These are phyloP conservation scores for Andrena camellia DNA, from an alignment of 2,888 invertebrate genomes.

Conservation along the genomic window DNA sequence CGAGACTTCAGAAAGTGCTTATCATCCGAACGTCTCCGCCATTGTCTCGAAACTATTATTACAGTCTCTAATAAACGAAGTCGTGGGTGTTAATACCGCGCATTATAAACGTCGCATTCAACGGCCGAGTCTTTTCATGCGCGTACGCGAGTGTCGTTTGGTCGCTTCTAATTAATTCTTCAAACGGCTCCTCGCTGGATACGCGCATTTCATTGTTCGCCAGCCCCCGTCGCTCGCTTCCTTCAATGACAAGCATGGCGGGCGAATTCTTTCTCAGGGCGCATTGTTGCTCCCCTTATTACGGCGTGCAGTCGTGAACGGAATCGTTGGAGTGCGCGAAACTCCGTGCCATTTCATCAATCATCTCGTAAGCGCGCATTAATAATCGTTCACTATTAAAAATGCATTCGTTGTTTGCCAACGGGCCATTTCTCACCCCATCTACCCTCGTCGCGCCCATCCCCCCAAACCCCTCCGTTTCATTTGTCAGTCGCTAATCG, in stretches of 20 bases:
- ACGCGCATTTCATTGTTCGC: conserved; percentile 33
- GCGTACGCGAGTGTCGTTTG: conserved; percentile 51
- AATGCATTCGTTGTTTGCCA: conserved; percentile 79
- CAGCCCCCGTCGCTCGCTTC: neutral
- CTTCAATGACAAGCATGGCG: neutral
- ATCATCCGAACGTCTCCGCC: conserved; percentile 8
- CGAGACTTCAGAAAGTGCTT: conserved; percentile 1
- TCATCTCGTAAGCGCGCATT: conserved; percentile 79
- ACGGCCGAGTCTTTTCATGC: conserved; percentile 34
- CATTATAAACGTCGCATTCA: conserved; percentile 45
- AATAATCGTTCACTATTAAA: conserved; percentile 81
- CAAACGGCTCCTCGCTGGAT: conserved; percentile 53
- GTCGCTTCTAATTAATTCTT: conserved; percentile 63
- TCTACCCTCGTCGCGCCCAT: conserved; percentile 4
- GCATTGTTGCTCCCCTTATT: conserved; percentile 32
- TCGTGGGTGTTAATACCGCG: conserved; percentile 51
- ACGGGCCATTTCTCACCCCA: conserved; percentile 29
- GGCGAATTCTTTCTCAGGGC: conserved; percentile 2
- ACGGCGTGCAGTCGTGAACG: conserved; percentile 49
- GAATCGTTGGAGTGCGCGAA: conserved; percentile 66
- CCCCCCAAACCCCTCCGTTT: conserved; percentile 7
- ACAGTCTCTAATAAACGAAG: conserved; percentile 56
- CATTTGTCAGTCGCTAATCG: conserved; percentile 67
- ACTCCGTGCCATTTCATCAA: conserved; percentile 75
- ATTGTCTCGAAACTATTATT: conserved; percentile 44